Base-by-base conservation (phyloP, 2,888 invertebrate genomes). In the Tanypteryx hageni region DNA sequence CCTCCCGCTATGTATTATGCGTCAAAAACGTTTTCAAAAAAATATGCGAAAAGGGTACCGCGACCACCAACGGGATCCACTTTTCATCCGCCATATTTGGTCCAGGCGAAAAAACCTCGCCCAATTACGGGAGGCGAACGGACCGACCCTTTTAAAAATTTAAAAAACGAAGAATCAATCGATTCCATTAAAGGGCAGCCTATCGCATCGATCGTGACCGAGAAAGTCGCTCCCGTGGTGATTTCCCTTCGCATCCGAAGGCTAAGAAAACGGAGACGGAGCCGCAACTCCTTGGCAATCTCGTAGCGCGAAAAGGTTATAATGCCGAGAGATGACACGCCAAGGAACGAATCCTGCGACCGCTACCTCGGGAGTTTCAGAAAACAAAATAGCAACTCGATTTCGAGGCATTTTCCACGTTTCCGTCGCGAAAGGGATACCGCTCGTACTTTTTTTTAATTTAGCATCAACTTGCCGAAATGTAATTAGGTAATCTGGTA, bases 61-160 rank as follows among this genome's bases (percentile, higher is more conserved):
- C 44, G 44, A 44, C 44, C 44, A 44, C 22, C 68, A n/a, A 68
- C 68, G 22, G 22, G 68, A 22, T n/a, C 68, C 68, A 22, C 68
- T 68, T 68, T 68, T 68, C 68, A 68, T 18, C 68, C 68, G 22
- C 68, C 68, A 68, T 68, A 68, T 68, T 68, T 68, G 68, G 68
- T n/a, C n/a, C 68, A 68, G 68, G 68, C 18, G n/a, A 13, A 68
- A 68, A 68, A 68, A n/a, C 22, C 18, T 68, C 68, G 68, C 13
- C 68, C 68, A 68, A 68, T 68, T 68, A 68, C 68, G 64, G 7
- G 64, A n/a, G 64, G n/a, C 64, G 16, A 16, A 64, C 64, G 68
- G 68, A n/a, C 22, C 0, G 68, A 22, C 18, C 22, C n/a, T n/a
- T 68, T 44, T n/a, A 18, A 68, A 68, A 68, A 68, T 18, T 68